These are phyloP conservation scores for Drosophila mettleri DNA, from an alignment of 2,888 invertebrate species.

Conservation along the genomic window DNA sequence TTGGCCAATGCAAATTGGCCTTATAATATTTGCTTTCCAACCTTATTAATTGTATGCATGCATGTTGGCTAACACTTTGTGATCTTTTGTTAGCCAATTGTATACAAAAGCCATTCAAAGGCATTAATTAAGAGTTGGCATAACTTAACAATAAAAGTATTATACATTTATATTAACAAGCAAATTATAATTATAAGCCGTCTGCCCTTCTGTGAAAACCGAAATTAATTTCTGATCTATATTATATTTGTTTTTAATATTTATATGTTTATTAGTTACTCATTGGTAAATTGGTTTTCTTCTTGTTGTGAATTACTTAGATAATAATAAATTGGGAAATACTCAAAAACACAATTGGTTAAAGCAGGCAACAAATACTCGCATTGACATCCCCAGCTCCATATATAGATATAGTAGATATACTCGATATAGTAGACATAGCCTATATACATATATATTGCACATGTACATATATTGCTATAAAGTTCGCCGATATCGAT, in stretches of 20 bases:
- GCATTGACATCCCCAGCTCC: no score
- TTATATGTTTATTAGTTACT: no score
- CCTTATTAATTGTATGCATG: slow-evolving; percentile 23
- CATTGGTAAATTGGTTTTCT: no score
- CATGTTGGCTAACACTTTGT: slow-evolving; percentile 9
- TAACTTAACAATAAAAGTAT: background rate
- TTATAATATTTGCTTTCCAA: slow-evolving; percentile 25
- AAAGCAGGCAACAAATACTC: no score
- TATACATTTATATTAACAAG: background rate
- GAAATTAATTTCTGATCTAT: background rate
- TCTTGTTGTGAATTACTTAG: no score
- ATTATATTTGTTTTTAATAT: background rate
- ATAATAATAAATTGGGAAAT: no score
- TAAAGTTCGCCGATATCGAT: no score
- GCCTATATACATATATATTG: no score
- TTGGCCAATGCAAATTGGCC: slow-evolving; percentile 26
- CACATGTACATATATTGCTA: no score
- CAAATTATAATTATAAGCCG: background rate
- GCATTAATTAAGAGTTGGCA: background rate
- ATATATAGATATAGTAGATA: no score
- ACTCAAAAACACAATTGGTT: no score
- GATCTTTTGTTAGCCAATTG: slow-evolving; percentile 29
- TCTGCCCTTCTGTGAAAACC: background rate
- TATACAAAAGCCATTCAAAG: background rate
- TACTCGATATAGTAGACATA: no score